Conservation (phyloP, 2,888 invertebrate genomes). For the Balanococcus diminutus region DNA sequence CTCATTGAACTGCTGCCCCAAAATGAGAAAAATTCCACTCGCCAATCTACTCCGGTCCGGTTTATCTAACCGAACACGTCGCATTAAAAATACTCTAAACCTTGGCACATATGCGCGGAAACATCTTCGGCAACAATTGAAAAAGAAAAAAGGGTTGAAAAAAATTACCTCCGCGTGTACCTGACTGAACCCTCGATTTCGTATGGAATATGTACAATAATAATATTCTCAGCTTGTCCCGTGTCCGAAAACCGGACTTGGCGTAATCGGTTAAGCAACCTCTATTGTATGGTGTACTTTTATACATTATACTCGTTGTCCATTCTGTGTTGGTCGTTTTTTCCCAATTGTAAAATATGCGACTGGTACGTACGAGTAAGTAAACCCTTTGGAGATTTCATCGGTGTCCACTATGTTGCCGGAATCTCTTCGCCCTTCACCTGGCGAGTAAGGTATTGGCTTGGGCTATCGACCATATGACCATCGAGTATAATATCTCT, state of each 20-base stretch:
- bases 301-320: not conserved
- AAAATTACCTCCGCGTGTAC: not conserved
- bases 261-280: constrained; percentile 28
- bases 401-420: constrained; percentile 1
- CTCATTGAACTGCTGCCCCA: not conserved
- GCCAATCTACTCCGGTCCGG: not conserved
- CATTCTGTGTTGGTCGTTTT: not conserved
- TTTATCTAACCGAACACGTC: not conserved
- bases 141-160: not conserved
- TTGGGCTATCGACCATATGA: not conserved
- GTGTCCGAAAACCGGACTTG: constrained; percentile 52
- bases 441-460: not conserved
- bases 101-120: not conserved
- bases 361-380: not conserved
- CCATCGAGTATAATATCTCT: not conserved
- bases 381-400: not conserved
- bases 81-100: not conserved
- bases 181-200: not conserved
- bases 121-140: not conserved
- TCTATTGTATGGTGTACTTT: not conserved
- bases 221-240: constrained; percentile 13
- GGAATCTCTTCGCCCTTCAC: not conserved
- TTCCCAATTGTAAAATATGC: not conserved
- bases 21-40: not conserved
- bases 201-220: not conserved